These are phyloP conservation scores for Cyanistes caeruleus DNA, from an alignment of 2,113 vertebrate species.

Conservation along the genomic window DNA sequence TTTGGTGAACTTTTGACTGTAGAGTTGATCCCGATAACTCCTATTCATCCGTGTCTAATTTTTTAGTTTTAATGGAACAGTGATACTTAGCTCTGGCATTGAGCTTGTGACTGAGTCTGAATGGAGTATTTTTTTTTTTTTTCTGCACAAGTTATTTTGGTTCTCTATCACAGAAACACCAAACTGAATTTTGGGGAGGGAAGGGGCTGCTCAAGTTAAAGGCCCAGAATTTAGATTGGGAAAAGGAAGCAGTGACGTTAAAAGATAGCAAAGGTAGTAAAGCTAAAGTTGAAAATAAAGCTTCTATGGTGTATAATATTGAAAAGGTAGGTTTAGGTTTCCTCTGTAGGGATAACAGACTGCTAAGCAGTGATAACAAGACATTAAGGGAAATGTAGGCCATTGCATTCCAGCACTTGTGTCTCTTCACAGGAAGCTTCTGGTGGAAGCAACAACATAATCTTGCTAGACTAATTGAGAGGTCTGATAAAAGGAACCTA, in stretches of 20 bases:
- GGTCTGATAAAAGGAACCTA: background rate
- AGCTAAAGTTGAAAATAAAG: background rate
- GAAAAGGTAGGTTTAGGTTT: background rate
- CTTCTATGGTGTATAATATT: background rate
- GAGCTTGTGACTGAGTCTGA: background rate
- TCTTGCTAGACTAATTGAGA: background rate
- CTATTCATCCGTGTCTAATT: background rate
- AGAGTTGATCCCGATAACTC: background rate
- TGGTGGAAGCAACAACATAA: background rate
- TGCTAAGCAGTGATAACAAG: background rate
- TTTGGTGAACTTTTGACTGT: background rate
- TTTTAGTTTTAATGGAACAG: background rate
- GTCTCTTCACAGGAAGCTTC: background rate
- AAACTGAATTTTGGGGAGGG: background rate
- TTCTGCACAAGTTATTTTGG: background rate
- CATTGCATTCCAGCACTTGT: background rate
- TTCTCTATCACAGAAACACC: background rate
- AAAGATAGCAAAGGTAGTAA: background rate
- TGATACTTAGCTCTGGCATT: background rate
- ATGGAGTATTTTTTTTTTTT: background rate
- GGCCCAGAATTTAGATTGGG: background rate
- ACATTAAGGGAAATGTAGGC: background rate
- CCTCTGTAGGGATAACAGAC: background rate
- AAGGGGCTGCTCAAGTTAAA: background rate
- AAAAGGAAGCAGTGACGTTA: background rate